These are phyloP conservation scores for Hylyphantes graminicola DNA, from an alignment of 1,140 invertebrate genomes.

Conservation along the genomic window DNA sequence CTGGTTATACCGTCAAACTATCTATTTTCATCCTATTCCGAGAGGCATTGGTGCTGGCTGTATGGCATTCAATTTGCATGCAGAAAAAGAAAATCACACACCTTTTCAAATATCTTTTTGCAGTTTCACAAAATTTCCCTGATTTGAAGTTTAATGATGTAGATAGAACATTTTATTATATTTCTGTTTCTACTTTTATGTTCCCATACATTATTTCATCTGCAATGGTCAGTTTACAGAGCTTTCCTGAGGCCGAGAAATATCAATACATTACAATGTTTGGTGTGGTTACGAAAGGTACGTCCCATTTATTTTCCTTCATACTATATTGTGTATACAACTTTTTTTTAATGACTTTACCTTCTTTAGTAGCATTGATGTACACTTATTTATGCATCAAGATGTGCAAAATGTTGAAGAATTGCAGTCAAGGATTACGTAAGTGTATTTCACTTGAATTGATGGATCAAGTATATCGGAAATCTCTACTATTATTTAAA, in stretches of 20 bases:
- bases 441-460: not conserved
- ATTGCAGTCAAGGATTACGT: not conserved
- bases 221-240: not conserved
- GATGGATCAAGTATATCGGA: not conserved
- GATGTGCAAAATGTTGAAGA: not conserved
- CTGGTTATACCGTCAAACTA: not conserved
- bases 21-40: not conserved
- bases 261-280: constrained; percentile 15
- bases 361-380: not conserved
- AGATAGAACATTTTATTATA: not conserved
- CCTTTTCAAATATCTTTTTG: not conserved
- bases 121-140: not conserved
- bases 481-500: not conserved
- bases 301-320: not conserved
- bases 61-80: not conserved
- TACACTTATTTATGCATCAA: constrained; percentile 25
- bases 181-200: not conserved
- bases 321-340: constrained; percentile 11
- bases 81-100: constrained; percentile 10
- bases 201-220: not conserved
- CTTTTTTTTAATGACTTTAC: constrained; percentile 17
- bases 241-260: not conserved
- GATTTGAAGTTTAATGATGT: not conserved
- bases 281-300: not conserved
- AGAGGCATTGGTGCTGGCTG: not conserved